Evolutionary conservation across 2,113 vertebrate species (phyloP).

Genomic region (Junco hyemalis): DNA sequence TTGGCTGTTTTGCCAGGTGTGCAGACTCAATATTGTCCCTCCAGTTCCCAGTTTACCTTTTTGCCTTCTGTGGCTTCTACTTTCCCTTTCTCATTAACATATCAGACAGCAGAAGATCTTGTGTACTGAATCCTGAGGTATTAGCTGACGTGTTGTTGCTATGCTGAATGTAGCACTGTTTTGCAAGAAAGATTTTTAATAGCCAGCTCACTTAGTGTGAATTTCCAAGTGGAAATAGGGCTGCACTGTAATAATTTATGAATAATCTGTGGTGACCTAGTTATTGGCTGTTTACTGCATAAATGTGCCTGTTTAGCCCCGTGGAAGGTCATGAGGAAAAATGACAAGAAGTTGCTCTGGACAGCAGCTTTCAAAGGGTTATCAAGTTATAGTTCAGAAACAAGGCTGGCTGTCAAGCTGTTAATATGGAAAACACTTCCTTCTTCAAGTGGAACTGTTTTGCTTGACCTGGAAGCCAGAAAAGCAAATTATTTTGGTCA

Average conservation of each 20-base stretch:
- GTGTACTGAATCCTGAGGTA: not conserved
- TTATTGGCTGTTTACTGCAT: slow-evolving; percentile 6
- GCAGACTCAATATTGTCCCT: not conserved
- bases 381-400: not conserved
- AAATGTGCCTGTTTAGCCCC: not conserved
- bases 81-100: not conserved
- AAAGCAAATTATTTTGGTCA: not conserved
- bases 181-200: not conserved
- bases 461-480: not conserved
- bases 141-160: not conserved
- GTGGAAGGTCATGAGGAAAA: not conserved
- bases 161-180: not conserved
- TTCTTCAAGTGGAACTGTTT: not conserved
- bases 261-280: not conserved
- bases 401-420: not conserved
- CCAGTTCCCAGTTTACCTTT: not conserved
- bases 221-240: not conserved
- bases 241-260: not conserved
- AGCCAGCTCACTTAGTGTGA: not conserved
- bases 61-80: not conserved
- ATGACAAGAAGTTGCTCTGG: not conserved
- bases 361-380: not conserved
- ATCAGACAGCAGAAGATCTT: not conserved
- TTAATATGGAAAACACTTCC: not conserved
- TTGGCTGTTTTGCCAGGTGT: not conserved